Conservation (phyloP, 2,797 vertebrate genomes). For the Myotis daubentonii region DNA sequence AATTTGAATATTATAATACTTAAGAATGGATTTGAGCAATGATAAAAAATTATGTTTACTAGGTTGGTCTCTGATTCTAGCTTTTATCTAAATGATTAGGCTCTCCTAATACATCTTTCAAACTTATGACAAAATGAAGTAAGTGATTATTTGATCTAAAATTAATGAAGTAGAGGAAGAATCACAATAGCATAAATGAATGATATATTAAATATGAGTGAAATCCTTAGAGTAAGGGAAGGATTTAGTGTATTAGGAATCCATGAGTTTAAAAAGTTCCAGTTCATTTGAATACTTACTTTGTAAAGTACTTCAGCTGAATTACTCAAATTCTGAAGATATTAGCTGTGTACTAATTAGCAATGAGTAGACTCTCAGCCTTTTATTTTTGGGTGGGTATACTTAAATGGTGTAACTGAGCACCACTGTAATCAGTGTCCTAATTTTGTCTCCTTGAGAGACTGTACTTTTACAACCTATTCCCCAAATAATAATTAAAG, state of each 20-base stretch:
- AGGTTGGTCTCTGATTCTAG: neutral
- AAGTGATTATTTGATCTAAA: neutral
- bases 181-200: neutral
- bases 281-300: conserved; percentile 54
- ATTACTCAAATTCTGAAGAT: conserved; percentile 66
- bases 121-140: neutral
- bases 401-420: conserved; percentile 68
- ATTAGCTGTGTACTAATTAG: conserved; percentile 71
- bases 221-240: neutral
- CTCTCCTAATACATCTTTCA: neutral
- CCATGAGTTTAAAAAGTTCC: conserved; percentile 8
- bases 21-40: neutral
- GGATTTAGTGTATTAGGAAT: neutral
- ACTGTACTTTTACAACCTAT: conserved; percentile 59
- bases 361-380: conserved; percentile 66
- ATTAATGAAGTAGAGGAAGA: neutral
- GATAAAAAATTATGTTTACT: neutral
- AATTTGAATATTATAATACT: neutral
- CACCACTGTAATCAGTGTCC: conserved; percentile 70
- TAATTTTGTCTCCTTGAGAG: conserved; percentile 75
- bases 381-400: conserved; percentile 69
- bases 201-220: neutral
- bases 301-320: conserved; percentile 60
- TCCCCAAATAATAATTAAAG: conserved; percentile 77
- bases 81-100: neutral